Base-by-base conservation (phyloP, 2,888 invertebrate species). In the Ichneumoninae sp. region DNA sequence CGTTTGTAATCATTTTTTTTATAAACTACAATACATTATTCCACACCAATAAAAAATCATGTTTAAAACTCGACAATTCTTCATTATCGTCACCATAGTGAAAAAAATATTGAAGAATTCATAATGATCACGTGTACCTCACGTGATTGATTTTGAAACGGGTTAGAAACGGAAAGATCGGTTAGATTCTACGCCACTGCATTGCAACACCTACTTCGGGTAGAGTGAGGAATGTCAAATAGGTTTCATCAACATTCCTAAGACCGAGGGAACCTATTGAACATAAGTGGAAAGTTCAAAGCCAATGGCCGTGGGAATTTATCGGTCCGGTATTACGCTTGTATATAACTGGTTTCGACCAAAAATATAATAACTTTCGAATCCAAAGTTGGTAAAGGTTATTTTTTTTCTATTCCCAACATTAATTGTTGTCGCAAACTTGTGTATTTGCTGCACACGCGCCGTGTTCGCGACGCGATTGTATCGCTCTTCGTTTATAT, bases 161-260 rank as follows among this genome's bases (percentile, higher is more conserved):
- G 10, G 26, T 13, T 19, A 70, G 50, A 26, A 26, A 26, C 6
- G 16, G 6, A 16, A 70, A 52, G 7, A 69, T 50, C n/a, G 22
- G n/a, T 52, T 26, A n/a, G 30, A 8, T 52, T 52, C 70, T 47
- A 52, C 69, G 70, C 52, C 52, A 36, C 13, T 70, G 44, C 19
- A 44, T 68, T 19, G 52, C 10, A 57, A 70, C 70, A 70, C 33
- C 52, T 70, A 33, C 70, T 70, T 70, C 50, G 47, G 7, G 3
- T 57, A n/a, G 22, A 13, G 22, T 19, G 16, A 69, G 47, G 69
- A 69, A 70, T 70, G 52, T 70, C 70, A 47, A n/a, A 16, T 50
- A 26, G 70, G 19, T 52, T 70, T 70, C 52, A n/a, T 70, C 70
- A 33, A 69, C 70, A 70, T 70, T 70, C 70, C 70, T 52, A 33